A percentile compares a stretch with the other conserved stretches of the same genome.
phyloP scores from a whole-genome alignment of 2,888 invertebrate species.

The Agrotis ipsilon region DNA sequence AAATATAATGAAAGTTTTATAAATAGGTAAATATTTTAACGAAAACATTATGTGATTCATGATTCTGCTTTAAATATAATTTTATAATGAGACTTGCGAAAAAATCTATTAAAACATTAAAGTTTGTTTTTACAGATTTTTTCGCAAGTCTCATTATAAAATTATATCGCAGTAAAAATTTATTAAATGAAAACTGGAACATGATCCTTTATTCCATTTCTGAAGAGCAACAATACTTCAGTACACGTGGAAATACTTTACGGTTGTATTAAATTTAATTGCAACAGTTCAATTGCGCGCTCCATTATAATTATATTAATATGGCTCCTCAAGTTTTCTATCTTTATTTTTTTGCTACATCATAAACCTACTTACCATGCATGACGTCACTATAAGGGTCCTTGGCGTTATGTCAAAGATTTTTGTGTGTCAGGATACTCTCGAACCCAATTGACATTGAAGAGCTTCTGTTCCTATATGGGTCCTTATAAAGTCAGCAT shows the following conservation, averaged over 20 bases:
- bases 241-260: background rate
- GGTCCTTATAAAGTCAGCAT: background rate
- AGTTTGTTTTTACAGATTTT: too few relatives aligned
- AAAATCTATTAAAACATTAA: too few relatives aligned
- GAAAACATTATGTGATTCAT: too few relatives aligned
- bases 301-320: background rate
- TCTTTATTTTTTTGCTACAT: constrained; percentile 3
- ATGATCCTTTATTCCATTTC: background rate
- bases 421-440: constrained; percentile 52
- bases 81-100: too few relatives aligned
- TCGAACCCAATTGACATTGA: constrained; percentile 61
- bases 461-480: constrained; percentile 28
- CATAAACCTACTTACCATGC: constrained; percentile 41
- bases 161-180: too few relatives aligned
- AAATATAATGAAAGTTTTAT: too few relatives aligned
- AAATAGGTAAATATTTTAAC: too few relatives aligned
- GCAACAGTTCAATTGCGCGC: constrained; percentile 1
- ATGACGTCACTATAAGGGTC: constrained; percentile 62
- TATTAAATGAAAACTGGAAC: background rate
- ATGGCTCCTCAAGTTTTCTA: background rate
- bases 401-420: constrained; percentile 67
- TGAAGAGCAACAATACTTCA: constrained; percentile 1
- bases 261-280: background rate
- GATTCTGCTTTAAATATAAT: too few relatives aligned
- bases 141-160: too few relatives aligned